These are phyloP conservation scores for Cotesia chilonis DNA, from an alignment of 1,140 invertebrate genomes.

Conservation along the genomic window DNA sequence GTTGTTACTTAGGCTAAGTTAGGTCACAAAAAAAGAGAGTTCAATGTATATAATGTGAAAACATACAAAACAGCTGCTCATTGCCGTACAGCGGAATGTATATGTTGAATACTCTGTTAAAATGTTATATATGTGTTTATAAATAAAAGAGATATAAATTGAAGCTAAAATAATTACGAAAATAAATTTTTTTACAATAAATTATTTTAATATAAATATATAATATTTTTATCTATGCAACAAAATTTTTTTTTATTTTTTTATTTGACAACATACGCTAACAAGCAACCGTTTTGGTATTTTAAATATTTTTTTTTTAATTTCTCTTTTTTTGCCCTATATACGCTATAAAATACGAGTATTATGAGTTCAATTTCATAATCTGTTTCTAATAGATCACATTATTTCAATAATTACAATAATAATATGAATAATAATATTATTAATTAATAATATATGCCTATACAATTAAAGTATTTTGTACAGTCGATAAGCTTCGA, in stretches of 20 bases:
- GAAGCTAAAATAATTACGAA: not conserved
- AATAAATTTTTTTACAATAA: slow-evolving; percentile 23
- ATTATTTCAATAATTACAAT: slow-evolving; percentile 50
- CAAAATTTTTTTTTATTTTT: slow-evolving; percentile 22
- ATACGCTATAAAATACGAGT: slow-evolving; percentile 50
- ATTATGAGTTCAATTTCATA: slow-evolving; percentile 38
- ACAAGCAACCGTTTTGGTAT: too few species aligned
- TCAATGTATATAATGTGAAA: slow-evolving; percentile 34
- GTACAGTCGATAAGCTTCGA: slow-evolving; percentile 56
- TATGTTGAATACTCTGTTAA: slow-evolving; percentile 18
- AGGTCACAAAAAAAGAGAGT: slow-evolving; percentile 34
- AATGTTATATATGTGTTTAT: slow-evolving; percentile 21
- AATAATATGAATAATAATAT: slow-evolving; percentile 35
- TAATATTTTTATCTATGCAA: too few species aligned
- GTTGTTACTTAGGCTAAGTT: slow-evolving; percentile 42
- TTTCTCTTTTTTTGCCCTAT: slow-evolving; percentile 28
- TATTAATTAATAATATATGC: slow-evolving; percentile 39
- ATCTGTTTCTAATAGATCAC: slow-evolving; percentile 43
- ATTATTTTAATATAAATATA: too few species aligned
- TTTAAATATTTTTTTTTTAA: slow-evolving; percentile 6
- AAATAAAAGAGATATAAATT: not conserved
- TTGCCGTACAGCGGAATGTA: slow-evolving; percentile 23
- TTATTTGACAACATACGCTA: slow-evolving; percentile 17
- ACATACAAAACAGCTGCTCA: slow-evolving; percentile 19
- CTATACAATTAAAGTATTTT: slow-evolving; percentile 57